phyloP scores from a whole-genome alignment of 2,113 vertebrate species.

The Melospiza georgiana region DNA sequence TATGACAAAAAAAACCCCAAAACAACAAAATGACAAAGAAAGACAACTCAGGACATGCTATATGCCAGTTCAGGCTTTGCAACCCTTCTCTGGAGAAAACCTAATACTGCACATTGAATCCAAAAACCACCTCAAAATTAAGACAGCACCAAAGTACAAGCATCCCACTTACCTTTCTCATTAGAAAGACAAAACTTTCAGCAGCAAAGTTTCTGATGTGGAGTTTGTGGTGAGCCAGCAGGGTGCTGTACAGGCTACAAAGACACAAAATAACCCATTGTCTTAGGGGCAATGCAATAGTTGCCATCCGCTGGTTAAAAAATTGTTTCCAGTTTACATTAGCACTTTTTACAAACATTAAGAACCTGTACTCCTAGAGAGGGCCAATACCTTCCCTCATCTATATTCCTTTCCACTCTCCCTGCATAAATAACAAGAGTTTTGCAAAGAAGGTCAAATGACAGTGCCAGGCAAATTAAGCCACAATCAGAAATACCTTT shows the following conservation, averaged over 20 bases:
- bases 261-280: neutral
- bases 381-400: neutral
- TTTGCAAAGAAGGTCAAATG: neutral
- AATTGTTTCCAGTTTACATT: neutral
- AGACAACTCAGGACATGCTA: neutral
- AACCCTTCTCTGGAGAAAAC: neutral
- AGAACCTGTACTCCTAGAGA: neutral
- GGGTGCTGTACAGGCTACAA: conserved; percentile 89
- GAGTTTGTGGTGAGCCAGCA: conserved; percentile 91
- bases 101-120: neutral
- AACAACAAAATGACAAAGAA: neutral
- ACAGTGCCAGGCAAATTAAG: neutral
- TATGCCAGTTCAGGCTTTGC: neutral
- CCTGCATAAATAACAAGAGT: neutral
- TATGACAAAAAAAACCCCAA: neutral
- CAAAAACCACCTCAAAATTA: neutral
- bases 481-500: neutral
- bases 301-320: neutral
- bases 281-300: neutral
- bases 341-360: neutral
- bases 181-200: conserved; percentile 96
- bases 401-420: neutral
- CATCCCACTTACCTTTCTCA: conserved; percentile 88
- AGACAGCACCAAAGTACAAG: neutral
- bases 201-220: conserved; percentile 97